Base-by-base conservation (phyloP, 2,113 vertebrate species). In the Prunella fulvescens region DNA sequence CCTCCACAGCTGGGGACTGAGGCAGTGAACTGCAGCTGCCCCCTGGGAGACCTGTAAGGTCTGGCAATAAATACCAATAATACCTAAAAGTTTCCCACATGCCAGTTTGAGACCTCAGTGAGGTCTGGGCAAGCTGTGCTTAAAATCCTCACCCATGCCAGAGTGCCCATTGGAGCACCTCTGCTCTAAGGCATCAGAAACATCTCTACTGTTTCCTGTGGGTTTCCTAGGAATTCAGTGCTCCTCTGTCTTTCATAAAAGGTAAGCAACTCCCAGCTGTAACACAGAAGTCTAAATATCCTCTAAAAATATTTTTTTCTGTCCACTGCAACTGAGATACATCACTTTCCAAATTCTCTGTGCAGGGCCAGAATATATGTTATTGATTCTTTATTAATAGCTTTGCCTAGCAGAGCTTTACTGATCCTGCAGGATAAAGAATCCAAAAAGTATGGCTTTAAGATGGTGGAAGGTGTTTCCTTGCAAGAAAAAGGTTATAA, bases 231-330 rank as follows among this genome's bases (percentile, higher is more conserved):
- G 67, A 92, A 92, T 81, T 92, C 79, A 33, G 12, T 20, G 35
- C 37, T 90, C 47, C 54, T 91, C 40, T 70, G 9, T 26, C 79
- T 91, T 88, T 64, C 42, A 18, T 48, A 45, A 88, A 70, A 83
- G n/a, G 26, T 60, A 45, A 92, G 69, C 44, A 81, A 29, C 57
- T 79, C 25, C 20, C 42, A 53, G 22, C 45, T 85, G 19, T 58
- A 85, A 61, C 47, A 79, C 50, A 80, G 81, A 81, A 86, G 31
- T 20, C 48, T 64, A 81, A 70, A 86, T 42, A 86, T 24, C 60
- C 44, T 67, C 56, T 64, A 71, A 90, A 91, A 78, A 50, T 47
- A 35, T 71, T 60, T 96, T 96, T 95, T 93, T 71, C 35, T 83
- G 91, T 93, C 85, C 37, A 62, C 31, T 74, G 35, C 29, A 76